phyloP scores from a whole-genome alignment of 2,797 vertebrate species.

The Knipowitschia caucasica region DNA sequence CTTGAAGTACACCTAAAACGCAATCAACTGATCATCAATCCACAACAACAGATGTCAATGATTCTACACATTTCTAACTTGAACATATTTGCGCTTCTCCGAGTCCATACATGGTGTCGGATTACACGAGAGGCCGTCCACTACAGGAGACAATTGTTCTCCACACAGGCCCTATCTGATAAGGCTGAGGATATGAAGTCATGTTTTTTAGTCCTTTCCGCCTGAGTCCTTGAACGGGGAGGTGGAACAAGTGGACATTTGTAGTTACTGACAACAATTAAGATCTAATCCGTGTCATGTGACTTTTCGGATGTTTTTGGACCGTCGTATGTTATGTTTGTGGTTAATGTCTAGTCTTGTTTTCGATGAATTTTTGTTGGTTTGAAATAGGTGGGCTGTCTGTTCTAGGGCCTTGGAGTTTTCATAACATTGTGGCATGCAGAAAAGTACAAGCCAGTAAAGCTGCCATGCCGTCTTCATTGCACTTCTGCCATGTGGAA shows the following conservation, averaged over 20 bases:
- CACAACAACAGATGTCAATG: conserved; percentile 1
- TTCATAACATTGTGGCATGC: conserved; percentile 31
- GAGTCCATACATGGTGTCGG: conserved; percentile 34
- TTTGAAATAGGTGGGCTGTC: conserved; percentile 27
- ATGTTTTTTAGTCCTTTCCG: conserved; percentile 38
- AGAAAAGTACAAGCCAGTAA: conserved; percentile 20
- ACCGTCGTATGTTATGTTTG: conserved; percentile 5
- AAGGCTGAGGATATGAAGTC: conserved; percentile 58
- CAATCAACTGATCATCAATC: background rate
- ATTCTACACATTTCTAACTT: conserved; percentile 21
- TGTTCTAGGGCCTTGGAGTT: conserved; percentile 53
- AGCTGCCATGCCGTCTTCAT: conserved; percentile 11
- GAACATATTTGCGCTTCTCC: conserved; percentile 28
- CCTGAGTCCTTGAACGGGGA: conserved; percentile 32
- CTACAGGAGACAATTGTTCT: conserved; percentile 64
- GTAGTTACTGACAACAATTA: conserved; percentile 16
- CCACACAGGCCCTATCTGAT: conserved; percentile 57
- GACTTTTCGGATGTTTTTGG: conserved; percentile 12
- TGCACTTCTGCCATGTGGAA: conserved; percentile 32
- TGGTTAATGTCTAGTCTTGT: background rate
- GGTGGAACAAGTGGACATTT: conserved; percentile 20
- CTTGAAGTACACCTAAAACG: conserved; percentile 21
- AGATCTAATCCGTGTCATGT: conserved; percentile 11
- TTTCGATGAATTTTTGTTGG: background rate
- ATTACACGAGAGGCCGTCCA: conserved; percentile 43